phyloP scores from a whole-genome alignment of 2,113 vertebrate genomes.

The Prionailurus viverrinus region DNA sequence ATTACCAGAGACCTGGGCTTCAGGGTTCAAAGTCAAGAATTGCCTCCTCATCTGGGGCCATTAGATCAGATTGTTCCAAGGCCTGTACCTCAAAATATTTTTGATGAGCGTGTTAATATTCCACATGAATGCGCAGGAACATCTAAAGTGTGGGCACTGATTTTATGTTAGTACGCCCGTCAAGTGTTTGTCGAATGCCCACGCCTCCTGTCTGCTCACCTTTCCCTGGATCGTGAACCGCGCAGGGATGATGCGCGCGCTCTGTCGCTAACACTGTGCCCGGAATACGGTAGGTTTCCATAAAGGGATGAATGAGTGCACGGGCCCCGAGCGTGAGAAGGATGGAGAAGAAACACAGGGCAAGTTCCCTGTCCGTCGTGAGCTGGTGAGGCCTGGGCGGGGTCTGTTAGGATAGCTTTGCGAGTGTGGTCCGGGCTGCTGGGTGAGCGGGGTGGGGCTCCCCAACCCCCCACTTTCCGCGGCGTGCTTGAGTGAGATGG shows the following conservation, averaged over 20 bases:
- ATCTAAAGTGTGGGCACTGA: neutral
- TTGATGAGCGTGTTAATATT: neutral
- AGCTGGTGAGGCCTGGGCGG: neutral
- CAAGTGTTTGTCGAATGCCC: accelerated
- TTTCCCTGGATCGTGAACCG: accelerated
- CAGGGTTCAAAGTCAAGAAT: neutral
- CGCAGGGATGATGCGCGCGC: accelerated
- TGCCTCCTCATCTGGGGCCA: neutral
- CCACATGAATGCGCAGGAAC: accelerated
- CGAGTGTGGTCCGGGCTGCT: neutral
- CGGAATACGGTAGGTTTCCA: neutral
- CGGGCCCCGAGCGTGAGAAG: accelerated
- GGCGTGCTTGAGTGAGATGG: accelerated
- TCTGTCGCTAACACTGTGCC: neutral
- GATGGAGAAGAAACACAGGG: accelerated
- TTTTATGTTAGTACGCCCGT: accelerated
- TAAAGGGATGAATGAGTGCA: neutral
- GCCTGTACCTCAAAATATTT: neutral
- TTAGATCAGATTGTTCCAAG: neutral
- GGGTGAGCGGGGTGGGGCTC: accelerated
- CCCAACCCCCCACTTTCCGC: neutral
- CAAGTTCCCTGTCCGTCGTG: neutral
- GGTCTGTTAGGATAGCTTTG: accelerated
- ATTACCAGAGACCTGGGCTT: neutral
- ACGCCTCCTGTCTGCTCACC: accelerated